A percentile compares a stretch with the other conserved stretches of the same genome.
These are phyloP conservation scores for Caenorhabditis brenneri DNA, from an alignment of 1,140 invertebrate genomes.

Conservation along the genomic window DNA sequence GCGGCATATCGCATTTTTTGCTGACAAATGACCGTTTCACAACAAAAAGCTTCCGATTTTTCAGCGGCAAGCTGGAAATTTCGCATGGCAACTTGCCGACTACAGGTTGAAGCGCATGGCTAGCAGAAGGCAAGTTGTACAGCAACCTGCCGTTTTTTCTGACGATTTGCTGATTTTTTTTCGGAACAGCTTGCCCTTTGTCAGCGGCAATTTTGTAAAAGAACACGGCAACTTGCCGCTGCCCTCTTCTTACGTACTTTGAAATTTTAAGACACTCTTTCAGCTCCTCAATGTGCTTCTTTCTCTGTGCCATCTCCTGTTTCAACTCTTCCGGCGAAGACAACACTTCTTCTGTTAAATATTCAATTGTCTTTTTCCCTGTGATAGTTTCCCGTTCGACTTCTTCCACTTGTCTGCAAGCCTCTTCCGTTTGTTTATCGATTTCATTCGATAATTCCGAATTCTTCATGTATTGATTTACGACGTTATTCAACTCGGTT, in stretches of 20 bases:
- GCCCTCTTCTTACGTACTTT: background rate
- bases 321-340: background rate
- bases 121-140: too few relatives aligned
- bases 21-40: too few relatives aligned
- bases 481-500: background rate
- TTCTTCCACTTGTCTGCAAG: background rate
- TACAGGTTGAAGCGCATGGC: too few relatives aligned
- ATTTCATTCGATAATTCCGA: background rate
- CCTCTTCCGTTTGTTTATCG: background rate
- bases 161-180: too few relatives aligned
- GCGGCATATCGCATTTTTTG: too few relatives aligned
- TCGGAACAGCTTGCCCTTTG: too few relatives aligned
- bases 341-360: constrained; percentile 3
- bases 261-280: background rate
- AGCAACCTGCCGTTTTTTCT: too few relatives aligned
- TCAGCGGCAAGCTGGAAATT: too few relatives aligned
- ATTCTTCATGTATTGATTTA: background rate
- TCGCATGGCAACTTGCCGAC: too few relatives aligned
- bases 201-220: background rate
- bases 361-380: background rate
- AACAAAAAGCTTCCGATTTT: too few relatives aligned
- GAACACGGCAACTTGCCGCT: too few relatives aligned
- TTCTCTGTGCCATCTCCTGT: constrained; percentile 9
- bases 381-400: background rate
- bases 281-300: background rate